phyloP scores from a whole-genome alignment of 2,797 vertebrate species.

The Sciaenops ocellatus region DNA sequence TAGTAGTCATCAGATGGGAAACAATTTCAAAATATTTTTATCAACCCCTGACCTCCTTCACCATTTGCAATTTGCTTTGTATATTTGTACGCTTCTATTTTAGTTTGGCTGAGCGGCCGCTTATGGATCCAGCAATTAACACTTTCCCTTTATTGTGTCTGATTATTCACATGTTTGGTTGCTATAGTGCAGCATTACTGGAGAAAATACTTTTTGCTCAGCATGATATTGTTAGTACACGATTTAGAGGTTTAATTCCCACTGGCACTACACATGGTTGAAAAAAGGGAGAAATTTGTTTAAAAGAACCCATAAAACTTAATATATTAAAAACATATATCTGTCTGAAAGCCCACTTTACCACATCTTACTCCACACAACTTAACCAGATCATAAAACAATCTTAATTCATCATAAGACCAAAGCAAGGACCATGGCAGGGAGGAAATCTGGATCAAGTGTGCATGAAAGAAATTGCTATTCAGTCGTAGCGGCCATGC shows the following conservation, averaged over 20 bases:
- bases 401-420: not conserved
- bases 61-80: conserved; percentile 1
- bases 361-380: not conserved
- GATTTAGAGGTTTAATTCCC: conserved; percentile 21
- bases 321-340: conserved; percentile 26
- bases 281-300: not conserved
- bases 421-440: no score
- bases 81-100: conserved; percentile 23
- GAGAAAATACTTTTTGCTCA: not conserved
- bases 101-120: conserved; percentile 18
- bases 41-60: not conserved
- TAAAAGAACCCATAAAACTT: conserved; percentile 11
- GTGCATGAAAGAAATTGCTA: conserved; percentile 23
- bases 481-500: conserved; percentile 34
- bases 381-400: not conserved
- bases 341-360: not conserved
- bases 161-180: conserved; percentile 22
- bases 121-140: conserved; percentile 12
- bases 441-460: conserved; percentile 6
- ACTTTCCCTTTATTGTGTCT: conserved; percentile 22
- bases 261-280: not conserved
- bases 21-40: conserved; percentile 11
- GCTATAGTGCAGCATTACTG: not conserved
- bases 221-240: not conserved
- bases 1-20: not conserved